Base-by-base conservation (phyloP, 2,888 invertebrate species). In the Mechanitis messenoides region DNA sequence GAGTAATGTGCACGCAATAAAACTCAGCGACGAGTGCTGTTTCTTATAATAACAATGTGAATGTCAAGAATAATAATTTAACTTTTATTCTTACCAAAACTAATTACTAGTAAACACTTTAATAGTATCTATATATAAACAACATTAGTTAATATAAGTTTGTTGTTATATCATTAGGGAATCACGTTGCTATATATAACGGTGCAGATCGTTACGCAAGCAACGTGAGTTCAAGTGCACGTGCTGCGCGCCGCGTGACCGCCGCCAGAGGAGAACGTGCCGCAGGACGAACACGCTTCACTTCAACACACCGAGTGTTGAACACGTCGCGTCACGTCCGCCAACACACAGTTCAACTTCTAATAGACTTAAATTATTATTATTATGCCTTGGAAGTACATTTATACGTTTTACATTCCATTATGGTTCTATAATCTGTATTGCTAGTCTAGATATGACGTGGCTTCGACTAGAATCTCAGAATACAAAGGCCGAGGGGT, bases 151-250 rank as follows among this genome's bases (percentile, higher is more conserved):
- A 20, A 20, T 20, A 20, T 20, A 20, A 20, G 20, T 20, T 20
- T 20, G 20, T 20, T 20, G 20, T 20, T 20, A 20, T 20, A 20
- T 20, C 80, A 82, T 83, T 81, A 78, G 78, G 76, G 70, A 74
- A 81, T 87, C 88, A 88, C 86, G 87, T 87, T 87, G 83, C 79
- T 84, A 87, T 87, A 87, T 85, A 81, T 87, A 87, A 87, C 83
- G 78, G 81, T 77, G 85, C 83, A 85, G 73, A 76, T 69, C 69
- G 81, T 87, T 87, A 81, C 86, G 87, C 80, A 87, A 88, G 74
- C 69, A 87, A 88, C 87, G 89, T 87, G 88, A 85, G 85, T 84
- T 84, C 86, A 85, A 83, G 85, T 73, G 74, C 87, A 88, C 89
- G 88, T 88, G 88, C 74, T 69, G 63, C 47, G 33, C 60, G 82